A percentile compares a stretch with the other conserved stretches of the same genome.
These are phyloP conservation scores for Chlamydotis undulata DNA, from an alignment of 2,113 vertebrate species.

Conservation along the genomic window DNA sequence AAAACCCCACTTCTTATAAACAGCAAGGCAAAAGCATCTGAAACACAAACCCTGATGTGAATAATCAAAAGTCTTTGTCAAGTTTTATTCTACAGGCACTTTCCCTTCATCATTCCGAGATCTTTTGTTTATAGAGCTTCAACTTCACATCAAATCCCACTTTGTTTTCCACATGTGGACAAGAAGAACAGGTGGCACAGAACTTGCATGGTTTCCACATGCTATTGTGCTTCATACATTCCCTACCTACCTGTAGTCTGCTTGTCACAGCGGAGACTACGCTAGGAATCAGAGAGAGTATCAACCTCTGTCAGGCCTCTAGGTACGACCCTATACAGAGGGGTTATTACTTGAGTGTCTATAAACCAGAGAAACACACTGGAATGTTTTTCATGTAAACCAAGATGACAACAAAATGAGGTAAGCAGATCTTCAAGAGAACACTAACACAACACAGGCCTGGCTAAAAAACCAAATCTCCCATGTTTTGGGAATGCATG, in stretches of 20 bases:
- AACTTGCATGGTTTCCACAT: neutral
- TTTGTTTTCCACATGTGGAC: rapidly evolving
- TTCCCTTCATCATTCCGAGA: neutral
- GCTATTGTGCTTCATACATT: neutral
- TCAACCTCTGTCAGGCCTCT: rapidly evolving
- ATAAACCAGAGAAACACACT: neutral
- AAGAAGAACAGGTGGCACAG: neutral
- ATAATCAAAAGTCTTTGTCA: neutral
- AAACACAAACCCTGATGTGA: neutral
- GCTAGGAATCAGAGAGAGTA: rapidly evolving
- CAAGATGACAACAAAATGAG: neutral
- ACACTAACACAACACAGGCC: neutral
- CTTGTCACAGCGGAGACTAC: neutral
- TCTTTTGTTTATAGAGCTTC: neutral
- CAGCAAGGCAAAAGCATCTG: neutral
- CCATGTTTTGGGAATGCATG: neutral
- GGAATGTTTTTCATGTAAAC: neutral
- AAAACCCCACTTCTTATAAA: neutral
- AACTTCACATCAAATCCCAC: neutral
- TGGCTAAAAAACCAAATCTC: neutral
- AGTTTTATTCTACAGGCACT: neutral
- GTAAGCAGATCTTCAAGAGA: neutral
- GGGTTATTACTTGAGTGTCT: neutral
- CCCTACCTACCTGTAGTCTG: neutral
- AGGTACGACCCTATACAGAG: neutral